A percentile compares a stretch with the other conserved stretches of the same genome.
phyloP scores from a whole-genome alignment of 1,140 invertebrate genomes.

The Manduca sexta region DNA sequence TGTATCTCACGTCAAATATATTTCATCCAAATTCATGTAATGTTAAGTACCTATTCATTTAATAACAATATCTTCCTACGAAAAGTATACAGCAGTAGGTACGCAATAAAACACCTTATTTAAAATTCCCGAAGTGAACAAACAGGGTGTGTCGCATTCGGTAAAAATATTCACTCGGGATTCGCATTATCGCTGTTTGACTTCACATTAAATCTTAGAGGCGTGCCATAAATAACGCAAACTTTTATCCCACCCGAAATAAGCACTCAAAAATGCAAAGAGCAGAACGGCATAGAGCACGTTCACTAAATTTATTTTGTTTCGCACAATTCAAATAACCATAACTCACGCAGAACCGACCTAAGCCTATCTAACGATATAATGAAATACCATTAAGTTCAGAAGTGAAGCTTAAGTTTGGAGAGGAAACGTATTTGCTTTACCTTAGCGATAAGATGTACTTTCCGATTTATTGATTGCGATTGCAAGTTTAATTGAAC shows the following conservation, averaged over 20 bases:
- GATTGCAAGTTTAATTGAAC: constrained; percentile 12
- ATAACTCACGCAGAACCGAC: constrained; percentile 61
- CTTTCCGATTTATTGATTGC: constrained; percentile 66
- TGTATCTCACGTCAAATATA: too few species aligned
- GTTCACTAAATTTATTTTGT: constrained; percentile 73
- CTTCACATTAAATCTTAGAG: constrained; percentile 71
- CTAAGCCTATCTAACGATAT: constrained; percentile 71
- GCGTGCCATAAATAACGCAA: constrained; percentile 67
- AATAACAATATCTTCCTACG: too few species aligned
- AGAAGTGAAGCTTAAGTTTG: constrained; percentile 58
- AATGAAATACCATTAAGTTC: constrained; percentile 70
- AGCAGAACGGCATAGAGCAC: constrained; percentile 70
- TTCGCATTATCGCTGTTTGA: constrained; percentile 69
- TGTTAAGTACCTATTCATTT: too few species aligned
- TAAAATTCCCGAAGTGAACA: constrained; percentile 7
- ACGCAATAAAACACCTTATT: neutral
- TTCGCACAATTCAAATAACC: constrained; percentile 73
- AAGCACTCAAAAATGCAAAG: constrained; percentile 74
- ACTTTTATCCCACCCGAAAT: constrained; percentile 71
- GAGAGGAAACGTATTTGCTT: constrained; percentile 41
- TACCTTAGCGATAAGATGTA: constrained; percentile 60
- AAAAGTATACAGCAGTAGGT: too few species aligned
- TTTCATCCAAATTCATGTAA: too few species aligned
- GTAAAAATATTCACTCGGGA: constrained; percentile 58
- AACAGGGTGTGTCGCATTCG: constrained; percentile 16